A percentile compares a stretch with the other conserved stretches of the same genome.
Evolutionary conservation across 2,888 invertebrate species (phyloP).

Genomic region (Temnothorax rugatulus): DNA sequence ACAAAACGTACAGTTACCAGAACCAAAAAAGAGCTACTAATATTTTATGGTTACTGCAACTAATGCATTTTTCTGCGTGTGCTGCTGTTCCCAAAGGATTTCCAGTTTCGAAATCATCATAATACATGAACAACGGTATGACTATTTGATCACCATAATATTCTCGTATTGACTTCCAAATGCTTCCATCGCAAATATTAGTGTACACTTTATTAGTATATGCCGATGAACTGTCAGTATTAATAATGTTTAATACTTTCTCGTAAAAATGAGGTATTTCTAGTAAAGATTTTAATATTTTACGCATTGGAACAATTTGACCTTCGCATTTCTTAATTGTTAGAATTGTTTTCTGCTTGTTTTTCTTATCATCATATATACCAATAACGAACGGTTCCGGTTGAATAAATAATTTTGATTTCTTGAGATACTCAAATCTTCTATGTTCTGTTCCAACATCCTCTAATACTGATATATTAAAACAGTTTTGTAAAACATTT

Average conservation of each 20-base stretch:
- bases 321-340: neutral
- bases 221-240: neutral
- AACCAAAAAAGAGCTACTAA: too few species aligned
- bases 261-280: neutral
- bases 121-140: neutral
- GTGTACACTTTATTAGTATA: neutral
- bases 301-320: neutral
- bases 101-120: neutral
- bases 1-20: too few species aligned
- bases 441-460: neutral
- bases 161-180: neutral
- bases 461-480: neutral
- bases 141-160: neutral
- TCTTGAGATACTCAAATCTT: constrained; percentile 24
- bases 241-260: neutral
- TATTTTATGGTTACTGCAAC: too few species aligned
- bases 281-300: constrained; percentile 12
- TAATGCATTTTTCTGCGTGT: too few species aligned
- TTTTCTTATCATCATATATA: neutral
- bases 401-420: neutral
- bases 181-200: neutral
- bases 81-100: too few species aligned
- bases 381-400: neutral
- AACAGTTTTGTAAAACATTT: neutral
- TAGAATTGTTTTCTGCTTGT: neutral